Conservation (phyloP, 1,140 invertebrate species). For the Lordiphosa stackelbergi region DNA sequence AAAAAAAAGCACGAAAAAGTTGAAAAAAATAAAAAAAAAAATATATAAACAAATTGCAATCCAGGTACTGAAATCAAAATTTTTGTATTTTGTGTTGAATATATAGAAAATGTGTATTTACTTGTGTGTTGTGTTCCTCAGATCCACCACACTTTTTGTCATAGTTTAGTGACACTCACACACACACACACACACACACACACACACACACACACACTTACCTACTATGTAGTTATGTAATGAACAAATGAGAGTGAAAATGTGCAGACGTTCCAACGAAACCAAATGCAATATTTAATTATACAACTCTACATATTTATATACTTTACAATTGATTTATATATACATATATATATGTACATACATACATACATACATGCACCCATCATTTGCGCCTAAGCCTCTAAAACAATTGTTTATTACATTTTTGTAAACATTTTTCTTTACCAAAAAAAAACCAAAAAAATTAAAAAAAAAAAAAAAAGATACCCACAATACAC, state of each 20-base stretch:
- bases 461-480: slow-evolving; percentile 17
- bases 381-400: slow-evolving; percentile 60
- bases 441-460: slow-evolving; percentile 43
- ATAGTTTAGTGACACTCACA: slow-evolving; percentile 32
- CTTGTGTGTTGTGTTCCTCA: no score
- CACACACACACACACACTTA: slow-evolving; percentile 34
- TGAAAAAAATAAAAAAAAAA: slow-evolving; percentile 27
- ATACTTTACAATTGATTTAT: slow-evolving; percentile 69
- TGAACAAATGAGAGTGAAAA: slow-evolving; percentile 32
- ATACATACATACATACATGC: slow-evolving; percentile 46
- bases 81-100: slow-evolving; percentile 29
- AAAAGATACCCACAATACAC: slow-evolving; percentile 16
- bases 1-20: neutral
- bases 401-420: slow-evolving; percentile 63
- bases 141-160: slow-evolving; percentile 21
- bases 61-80: slow-evolving; percentile 73
- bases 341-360: slow-evolving; percentile 52
- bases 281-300: slow-evolving; percentile 75
- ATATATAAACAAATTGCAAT: slow-evolving; percentile 53
- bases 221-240: slow-evolving; percentile 47
- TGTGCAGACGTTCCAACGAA: slow-evolving; percentile 73
- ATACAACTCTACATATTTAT: slow-evolving; percentile 60
- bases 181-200: slow-evolving; percentile 29
- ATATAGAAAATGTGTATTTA: slow-evolving; percentile 31
- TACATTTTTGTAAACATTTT: slow-evolving; percentile 65